Conservation (phyloP, 2,888 invertebrate genomes). For the Synanthedon formicaeformis region DNA sequence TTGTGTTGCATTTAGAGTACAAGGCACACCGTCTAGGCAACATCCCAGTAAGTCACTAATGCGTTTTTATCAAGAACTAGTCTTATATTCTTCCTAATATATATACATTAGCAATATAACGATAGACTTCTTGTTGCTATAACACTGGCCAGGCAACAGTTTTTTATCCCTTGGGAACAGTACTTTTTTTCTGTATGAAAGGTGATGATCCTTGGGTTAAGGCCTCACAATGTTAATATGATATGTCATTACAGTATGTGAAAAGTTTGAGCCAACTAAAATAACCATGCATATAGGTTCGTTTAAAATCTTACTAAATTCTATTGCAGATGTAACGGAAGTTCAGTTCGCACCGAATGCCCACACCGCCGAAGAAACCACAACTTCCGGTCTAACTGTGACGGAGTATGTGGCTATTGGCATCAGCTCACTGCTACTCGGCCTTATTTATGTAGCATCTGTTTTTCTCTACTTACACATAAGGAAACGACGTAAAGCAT, state of each 20-base stretch:
- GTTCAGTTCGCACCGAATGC: conserved; percentile 80
- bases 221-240: too few relatives aligned
- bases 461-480: conserved; percentile 86
- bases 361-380: conserved; percentile 65
- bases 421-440: conserved; percentile 85
- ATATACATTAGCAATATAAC: too few relatives aligned
- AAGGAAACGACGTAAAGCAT: conserved; percentile 72
- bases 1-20: conserved; percentile 87
- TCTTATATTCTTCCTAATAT: too few relatives aligned
- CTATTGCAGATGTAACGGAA: conserved; percentile 79
- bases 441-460: conserved; percentile 87
- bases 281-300: too few relatives aligned
- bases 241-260: too few relatives aligned
- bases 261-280: too few relatives aligned
- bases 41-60: conserved; percentile 65
- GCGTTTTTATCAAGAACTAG: not conserved
- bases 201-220: too few relatives aligned
- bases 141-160: too few relatives aligned
- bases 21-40: conserved; percentile 80
- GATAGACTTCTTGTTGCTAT: too few relatives aligned
- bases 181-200: too few relatives aligned
- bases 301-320: conserved; percentile 1
- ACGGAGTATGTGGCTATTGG: conserved; percentile 88
- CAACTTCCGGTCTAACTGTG: conserved; percentile 74
- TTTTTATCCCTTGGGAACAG: too few relatives aligned